Percentiles rank a stretch among this genome's conserved stretches.
phyloP scores from a whole-genome alignment of 2,113 vertebrate species.

The Genyomyrus donnyi region DNA sequence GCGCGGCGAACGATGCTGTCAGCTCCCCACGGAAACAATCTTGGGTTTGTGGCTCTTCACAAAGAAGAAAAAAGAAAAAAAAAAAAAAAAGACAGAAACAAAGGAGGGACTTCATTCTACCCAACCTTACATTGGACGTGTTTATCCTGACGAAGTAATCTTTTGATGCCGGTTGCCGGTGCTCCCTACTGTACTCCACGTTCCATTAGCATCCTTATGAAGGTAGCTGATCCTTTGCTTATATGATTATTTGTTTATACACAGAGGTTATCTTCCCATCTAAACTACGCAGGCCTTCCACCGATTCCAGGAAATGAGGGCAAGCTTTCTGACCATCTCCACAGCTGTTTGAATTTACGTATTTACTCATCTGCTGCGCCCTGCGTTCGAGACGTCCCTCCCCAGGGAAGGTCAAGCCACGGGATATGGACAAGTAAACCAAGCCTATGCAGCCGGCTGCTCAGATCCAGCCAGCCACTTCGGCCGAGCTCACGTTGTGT shows the following conservation, averaged over 20 bases:
- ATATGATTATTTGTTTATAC: slow-evolving; percentile 41
- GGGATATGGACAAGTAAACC: background rate
- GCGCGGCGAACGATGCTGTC: background rate
- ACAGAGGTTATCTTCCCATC: background rate
- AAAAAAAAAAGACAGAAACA: background rate
- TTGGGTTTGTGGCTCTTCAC: slow-evolving; percentile 13
- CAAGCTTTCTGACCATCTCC: background rate
- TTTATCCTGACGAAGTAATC: background rate
- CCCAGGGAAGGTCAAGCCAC: background rate
- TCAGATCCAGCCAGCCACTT: background rate
- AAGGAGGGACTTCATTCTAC: background rate
- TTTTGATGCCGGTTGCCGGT: background rate
- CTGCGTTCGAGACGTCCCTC: background rate
- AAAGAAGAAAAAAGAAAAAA: background rate
- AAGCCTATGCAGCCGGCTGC: background rate
- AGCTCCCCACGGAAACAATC: slow-evolving; percentile 2
- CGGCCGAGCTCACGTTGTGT: background rate
- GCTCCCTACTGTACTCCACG: slow-evolving; percentile 42
- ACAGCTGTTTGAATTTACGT: background rate
- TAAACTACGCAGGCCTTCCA: background rate
- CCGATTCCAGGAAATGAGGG: background rate
- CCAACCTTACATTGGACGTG: background rate
- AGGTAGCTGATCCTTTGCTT: slow-evolving; percentile 40
- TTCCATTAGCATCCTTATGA: slow-evolving; percentile 28
- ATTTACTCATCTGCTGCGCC: background rate